phyloP scores from a whole-genome alignment of 2,797 vertebrate species.

The Onychomys arenicola region DNA sequence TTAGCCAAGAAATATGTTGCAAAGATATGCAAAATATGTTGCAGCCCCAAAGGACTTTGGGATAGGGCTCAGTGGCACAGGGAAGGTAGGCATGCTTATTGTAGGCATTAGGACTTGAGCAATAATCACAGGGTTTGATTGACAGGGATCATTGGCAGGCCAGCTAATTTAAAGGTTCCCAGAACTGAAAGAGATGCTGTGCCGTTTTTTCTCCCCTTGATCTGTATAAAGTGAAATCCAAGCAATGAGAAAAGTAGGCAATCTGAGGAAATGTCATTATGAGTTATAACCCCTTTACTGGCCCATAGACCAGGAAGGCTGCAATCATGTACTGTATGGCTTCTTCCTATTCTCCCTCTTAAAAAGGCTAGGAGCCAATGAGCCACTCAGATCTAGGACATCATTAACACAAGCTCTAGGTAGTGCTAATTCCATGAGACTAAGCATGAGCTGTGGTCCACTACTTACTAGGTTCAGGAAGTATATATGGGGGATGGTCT shows the following conservation, averaged over 20 bases:
- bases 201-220: background rate
- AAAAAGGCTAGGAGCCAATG: background rate
- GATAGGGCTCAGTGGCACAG: background rate
- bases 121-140: background rate
- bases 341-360: background rate
- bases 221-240: background rate
- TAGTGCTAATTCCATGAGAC: background rate
- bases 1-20: background rate
- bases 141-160: background rate
- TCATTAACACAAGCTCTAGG: background rate
- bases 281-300: background rate
- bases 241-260: background rate
- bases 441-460: background rate
- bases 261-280: background rate
- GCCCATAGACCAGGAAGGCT: background rate
- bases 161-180: background rate
- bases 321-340: too few species aligned
- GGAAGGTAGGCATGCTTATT: background rate
- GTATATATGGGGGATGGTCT: background rate
- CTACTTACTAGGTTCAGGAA: background rate
- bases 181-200: background rate
- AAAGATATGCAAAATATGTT: too few species aligned
- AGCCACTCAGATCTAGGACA: background rate
- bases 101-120: background rate
- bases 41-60: background rate